phyloP scores from a whole-genome alignment of 2,888 invertebrate species.

The Troilus luridus region DNA sequence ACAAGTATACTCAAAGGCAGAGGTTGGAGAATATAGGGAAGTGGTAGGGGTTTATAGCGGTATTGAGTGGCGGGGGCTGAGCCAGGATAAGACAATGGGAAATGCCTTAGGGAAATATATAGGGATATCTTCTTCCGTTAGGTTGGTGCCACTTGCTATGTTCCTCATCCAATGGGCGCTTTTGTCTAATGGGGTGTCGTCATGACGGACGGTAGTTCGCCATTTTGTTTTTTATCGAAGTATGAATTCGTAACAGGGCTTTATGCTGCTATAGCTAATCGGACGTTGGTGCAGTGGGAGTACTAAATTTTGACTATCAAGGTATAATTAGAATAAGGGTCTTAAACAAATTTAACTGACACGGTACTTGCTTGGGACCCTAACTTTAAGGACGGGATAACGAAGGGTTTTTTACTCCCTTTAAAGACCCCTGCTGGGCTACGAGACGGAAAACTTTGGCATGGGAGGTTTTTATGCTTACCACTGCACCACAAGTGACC shows the following conservation, averaged over 20 bases:
- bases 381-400: too few relatives aligned
- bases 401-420: too few relatives aligned
- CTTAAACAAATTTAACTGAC: too few relatives aligned
- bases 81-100: conserved; percentile 18
- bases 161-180: neutral
- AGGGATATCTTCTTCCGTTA: neutral
- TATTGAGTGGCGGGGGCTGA: neutral
- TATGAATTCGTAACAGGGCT: neutral
- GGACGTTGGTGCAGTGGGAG: too few relatives aligned
- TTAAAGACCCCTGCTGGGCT: too few relatives aligned
- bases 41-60: neutral
- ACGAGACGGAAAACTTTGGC: too few relatives aligned
- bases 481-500: too few relatives aligned
- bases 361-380: too few relatives aligned
- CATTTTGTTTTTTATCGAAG: neutral
- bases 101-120: conserved; percentile 22
- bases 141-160: neutral
- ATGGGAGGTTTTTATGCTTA: too few relatives aligned
- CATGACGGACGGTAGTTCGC: neutral
- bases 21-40: neutral
- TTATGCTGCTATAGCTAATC: too few relatives aligned
- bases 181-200: neutral
- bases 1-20: neutral
- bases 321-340: too few relatives aligned
- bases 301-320: too few relatives aligned